Base-by-base conservation (phyloP, 2,888 invertebrate species). In the Lapara coniferarum region DNA sequence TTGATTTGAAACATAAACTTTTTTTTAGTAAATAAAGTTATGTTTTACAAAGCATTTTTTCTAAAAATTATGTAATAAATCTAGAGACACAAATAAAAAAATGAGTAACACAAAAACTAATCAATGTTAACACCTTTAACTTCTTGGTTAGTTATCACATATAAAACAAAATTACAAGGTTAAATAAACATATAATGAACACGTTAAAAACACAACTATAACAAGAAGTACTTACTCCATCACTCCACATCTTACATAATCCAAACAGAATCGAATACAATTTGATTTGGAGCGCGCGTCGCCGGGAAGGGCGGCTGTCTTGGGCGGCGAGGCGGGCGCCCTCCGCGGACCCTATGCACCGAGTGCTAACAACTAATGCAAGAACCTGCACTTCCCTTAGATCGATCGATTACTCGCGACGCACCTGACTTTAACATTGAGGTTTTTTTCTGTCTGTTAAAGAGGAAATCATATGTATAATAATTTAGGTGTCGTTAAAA, bases 321-420 rank as follows among this genome's bases (percentile, higher is more conserved):
- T 75, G 75, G 74, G 76, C 74, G 78, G 78, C 77, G 77, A 86
- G 84, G 81, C 90, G 88, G 81, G 84, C 83, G 83, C 84, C 85
- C 85, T 83, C 85, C 75, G 79, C 81, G 81, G 83, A 78, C 81
- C 84, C 88, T 85, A 84, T 89, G 89, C 88, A 87, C 85, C 82
- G 85, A 90, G 88, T 92, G 92, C 86, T 82, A 85, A 89, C 87
- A 91, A 92, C 91, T 89, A 85, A 82, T 81, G 79, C 55, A 55
- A 55, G 55, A 55, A 76, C 75, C 78, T 81, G 80, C 79, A 81
- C 81, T 81, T 81, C 81, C 76, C 77, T 75, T 80, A 77, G 86
- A 88, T 87, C 89, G 90, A 92, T 90, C 89, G 87, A 79, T 81
- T 81, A 77, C 85, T 56, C 58, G 37, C 66, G 53, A 53, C 58